phyloP scores from a whole-genome alignment of 2,888 invertebrate genomes.

The Diplazon laetatorius region DNA sequence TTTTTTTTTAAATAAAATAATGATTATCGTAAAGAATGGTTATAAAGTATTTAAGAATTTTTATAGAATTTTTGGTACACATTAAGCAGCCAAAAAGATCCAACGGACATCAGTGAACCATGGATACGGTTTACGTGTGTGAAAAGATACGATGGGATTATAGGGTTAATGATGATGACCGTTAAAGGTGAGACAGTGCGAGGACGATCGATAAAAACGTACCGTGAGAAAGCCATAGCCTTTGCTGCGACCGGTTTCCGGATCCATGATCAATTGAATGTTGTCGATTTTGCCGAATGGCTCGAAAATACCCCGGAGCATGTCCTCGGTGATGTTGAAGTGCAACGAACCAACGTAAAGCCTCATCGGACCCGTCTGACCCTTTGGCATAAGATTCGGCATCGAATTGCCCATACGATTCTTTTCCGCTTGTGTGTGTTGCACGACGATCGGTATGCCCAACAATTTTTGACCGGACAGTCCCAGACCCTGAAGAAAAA shows the following conservation, averaged over 20 bases:
- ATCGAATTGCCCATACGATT: slow-evolving; percentile 95
- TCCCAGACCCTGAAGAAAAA: slow-evolving; percentile 91
- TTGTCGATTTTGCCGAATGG: slow-evolving; percentile 98
- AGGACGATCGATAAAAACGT: too few species aligned
- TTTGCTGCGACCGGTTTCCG: slow-evolving; percentile 96
- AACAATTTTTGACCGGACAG: slow-evolving; percentile 97
- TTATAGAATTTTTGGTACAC: too few species aligned
- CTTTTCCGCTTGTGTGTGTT: slow-evolving; percentile 98
- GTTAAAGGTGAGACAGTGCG: too few species aligned
- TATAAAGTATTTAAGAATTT: too few species aligned
- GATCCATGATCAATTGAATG: slow-evolving; percentile 97
- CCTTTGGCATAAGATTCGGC: slow-evolving; percentile 93
- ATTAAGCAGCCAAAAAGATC: too few species aligned
- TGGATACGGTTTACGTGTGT: too few species aligned
- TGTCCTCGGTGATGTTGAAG: slow-evolving; percentile 99
- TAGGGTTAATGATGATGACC: too few species aligned
- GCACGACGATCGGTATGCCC: slow-evolving; percentile 98
- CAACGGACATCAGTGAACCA: too few species aligned
- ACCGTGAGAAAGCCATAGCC: slow-evolving; percentile 99
- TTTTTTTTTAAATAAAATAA: too few species aligned
- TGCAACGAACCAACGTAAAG: slow-evolving; percentile 98
- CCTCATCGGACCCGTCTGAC: slow-evolving; percentile 96
- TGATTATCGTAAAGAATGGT: too few species aligned
- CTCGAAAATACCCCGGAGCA: slow-evolving; percentile 99
- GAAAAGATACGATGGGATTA: too few species aligned